A percentile compares a stretch with the other conserved stretches of the same genome.
Conservation (phyloP, 2,797 vertebrate species). For the Malurus splendens region DNA sequence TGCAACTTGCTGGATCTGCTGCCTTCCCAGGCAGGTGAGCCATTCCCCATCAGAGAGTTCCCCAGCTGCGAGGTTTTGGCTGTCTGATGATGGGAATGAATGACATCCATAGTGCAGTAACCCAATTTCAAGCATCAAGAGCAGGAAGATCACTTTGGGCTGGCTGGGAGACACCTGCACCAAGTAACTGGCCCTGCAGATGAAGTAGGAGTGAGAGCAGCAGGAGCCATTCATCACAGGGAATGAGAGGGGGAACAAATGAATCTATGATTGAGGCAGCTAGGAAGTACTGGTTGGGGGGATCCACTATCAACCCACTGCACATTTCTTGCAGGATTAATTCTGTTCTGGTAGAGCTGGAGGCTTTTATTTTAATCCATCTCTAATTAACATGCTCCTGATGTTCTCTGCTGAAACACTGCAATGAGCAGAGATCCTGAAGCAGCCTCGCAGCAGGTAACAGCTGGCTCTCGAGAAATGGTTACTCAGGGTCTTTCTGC, state of each 20-base stretch:
- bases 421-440: neutral
- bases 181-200: rapidly evolving
- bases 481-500: neutral
- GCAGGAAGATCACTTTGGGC: neutral
- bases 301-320: neutral
- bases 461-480: neutral
- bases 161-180: neutral
- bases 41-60: neutral
- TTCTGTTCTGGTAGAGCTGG: neutral
- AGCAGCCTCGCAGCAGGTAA: neutral
- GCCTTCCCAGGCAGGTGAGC: neutral
- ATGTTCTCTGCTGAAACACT: neutral
- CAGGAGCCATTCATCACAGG: neutral
- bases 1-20: neutral
- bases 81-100: neutral
- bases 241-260: neutral
- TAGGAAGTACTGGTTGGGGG: neutral
- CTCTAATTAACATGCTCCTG: neutral
- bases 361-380: neutral
- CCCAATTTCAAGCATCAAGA: neutral
- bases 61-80: neutral
- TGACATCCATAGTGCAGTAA: neutral
- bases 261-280: rapidly evolving
- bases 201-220: neutral
- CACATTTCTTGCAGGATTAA: neutral